Base-by-base conservation (phyloP, 1,140 invertebrate species). In the Periplaneta americana region DNA sequence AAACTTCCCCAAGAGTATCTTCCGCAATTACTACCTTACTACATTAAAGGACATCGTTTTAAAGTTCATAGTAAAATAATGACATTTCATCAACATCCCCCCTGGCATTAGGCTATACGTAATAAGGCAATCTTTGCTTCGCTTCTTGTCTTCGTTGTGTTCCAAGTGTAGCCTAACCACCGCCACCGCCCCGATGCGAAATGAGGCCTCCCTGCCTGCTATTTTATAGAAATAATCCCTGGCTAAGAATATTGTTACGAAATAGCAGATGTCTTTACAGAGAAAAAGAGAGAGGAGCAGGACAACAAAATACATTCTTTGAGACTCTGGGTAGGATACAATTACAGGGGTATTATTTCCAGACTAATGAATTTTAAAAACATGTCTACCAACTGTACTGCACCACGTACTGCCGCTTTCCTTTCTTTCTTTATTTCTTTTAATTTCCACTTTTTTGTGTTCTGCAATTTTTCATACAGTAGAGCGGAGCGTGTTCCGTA, bases 341-440 rank as follows among this genome's bases (percentile, higher is more conserved):
- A 80, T 80, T 80, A 80, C 48, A 31, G 79, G 66, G 48, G 79
- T 78, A 80, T 80, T 80, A 80, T 80, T 80, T 80, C 79, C 57
- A 74, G 39, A 28, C 79, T 80, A 80, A 80, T 80, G 79, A 80
- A 80, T 80, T 80, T 80, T 33, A 80, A 34, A 80, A 75, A 74
- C 6, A 66, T 39, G 6, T 66, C 4, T 66, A 66, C 48, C 22
- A 28, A 66, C 48, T 66, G 8, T n/a, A n/a, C n/a, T n/a, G n/a
- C n/a, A n/a, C n/a, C n/a, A n/a, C n/a, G n/a, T 34, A 75, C 34
- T 34, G 31, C 74, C 31, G 22, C 74, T 75, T 78, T 78, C 34
- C 36, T 78, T 78, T 32, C 35, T n/a, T 78, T 78, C 77, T 78
- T 78, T 78, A 78, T 78, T 78, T 78, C 77, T 78, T 78, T 78